phyloP scores from a whole-genome alignment of 2,888 invertebrate genomes.

The Heliothis peltigera region DNA sequence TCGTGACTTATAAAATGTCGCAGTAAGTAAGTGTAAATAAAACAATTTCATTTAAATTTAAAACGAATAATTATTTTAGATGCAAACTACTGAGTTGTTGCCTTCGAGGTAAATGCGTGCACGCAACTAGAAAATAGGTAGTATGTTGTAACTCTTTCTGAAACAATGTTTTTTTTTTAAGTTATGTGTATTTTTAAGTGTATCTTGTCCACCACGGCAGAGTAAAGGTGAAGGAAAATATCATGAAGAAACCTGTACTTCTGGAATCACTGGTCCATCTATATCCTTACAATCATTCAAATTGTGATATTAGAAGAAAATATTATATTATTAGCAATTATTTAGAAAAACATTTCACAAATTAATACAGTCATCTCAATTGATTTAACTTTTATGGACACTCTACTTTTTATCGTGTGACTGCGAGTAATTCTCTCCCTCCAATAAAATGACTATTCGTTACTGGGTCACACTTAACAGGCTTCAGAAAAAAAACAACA shows the following conservation, averaged over 20 bases:
- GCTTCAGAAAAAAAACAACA: constrained; percentile 32
- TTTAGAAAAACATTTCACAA: background rate
- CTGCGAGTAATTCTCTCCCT: constrained; percentile 50
- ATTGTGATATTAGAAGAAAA: background rate
- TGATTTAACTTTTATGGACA: background rate
- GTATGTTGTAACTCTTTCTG: constrained; percentile 12
- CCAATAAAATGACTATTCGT: constrained; percentile 51
- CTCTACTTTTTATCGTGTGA: background rate
- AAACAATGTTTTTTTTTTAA: background rate
- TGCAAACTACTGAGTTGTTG: constrained; percentile 62
- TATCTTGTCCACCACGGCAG: too few relatives aligned
- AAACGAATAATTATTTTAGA: constrained; percentile 58
- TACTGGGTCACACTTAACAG: constrained; percentile 58
- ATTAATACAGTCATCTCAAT: background rate
- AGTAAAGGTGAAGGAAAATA: too few relatives aligned
- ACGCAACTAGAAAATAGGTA: constrained; percentile 63
- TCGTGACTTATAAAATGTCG: constrained; percentile 16
- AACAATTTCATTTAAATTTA: constrained; percentile 65
- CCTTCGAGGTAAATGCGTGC: constrained; percentile 63
- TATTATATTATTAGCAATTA: constrained; percentile 4
- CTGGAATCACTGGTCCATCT: too few relatives aligned
- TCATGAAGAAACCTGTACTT: too few relatives aligned
- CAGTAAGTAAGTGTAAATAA: constrained; percentile 64
- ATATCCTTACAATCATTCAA: too few relatives aligned
- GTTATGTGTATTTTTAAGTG: background rate